Evolutionary conservation across 2,797 vertebrate genomes (phyloP).

Genomic region (Danio aesculapii): DNA sequence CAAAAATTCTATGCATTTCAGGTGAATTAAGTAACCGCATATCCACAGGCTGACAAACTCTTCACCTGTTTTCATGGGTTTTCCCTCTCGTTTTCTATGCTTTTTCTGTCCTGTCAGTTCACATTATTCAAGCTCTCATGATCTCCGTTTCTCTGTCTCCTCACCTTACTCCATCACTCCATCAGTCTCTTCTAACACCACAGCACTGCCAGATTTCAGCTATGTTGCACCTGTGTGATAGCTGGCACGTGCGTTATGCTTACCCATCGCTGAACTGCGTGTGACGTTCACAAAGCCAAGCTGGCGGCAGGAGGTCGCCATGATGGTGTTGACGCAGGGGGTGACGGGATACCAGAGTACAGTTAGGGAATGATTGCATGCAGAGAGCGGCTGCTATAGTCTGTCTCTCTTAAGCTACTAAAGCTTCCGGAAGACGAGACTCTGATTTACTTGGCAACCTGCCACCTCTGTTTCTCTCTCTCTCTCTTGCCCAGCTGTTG

Average conservation of each 20-base stretch:
- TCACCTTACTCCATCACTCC: conserved; percentile 7
- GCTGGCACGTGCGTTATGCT: background rate
- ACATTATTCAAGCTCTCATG: background rate
- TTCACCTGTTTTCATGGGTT: background rate
- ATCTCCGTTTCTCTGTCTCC: conserved; percentile 3
- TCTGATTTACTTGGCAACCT: conserved; percentile 24
- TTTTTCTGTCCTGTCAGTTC: background rate
- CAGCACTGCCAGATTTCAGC: background rate
- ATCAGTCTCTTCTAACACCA: conserved; percentile 16
- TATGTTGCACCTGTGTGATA: background rate
- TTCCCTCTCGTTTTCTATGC: background rate
- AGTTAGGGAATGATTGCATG: background rate
- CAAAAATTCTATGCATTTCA: background rate
- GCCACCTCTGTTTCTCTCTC: conserved; percentile 9
- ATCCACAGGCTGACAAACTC: background rate
- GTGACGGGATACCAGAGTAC: conserved; percentile 42
- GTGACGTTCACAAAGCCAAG: conserved; percentile 48
- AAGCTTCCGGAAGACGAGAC: conserved; percentile 9
- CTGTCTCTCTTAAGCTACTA: conserved; percentile 13
- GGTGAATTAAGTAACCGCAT: background rate
- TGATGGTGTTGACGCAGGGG: conserved; percentile 44
- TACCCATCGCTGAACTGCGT: conserved; percentile 9
- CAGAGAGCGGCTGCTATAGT: conserved; percentile 1
- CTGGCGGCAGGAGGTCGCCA: conserved; percentile 53
- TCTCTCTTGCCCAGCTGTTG: conserved; percentile 30